Evolutionary conservation across 2,888 invertebrate genomes (phyloP), one percentile per base, ranked within the genome.

Genomic region (Amblyjoppa proteus): DNA sequence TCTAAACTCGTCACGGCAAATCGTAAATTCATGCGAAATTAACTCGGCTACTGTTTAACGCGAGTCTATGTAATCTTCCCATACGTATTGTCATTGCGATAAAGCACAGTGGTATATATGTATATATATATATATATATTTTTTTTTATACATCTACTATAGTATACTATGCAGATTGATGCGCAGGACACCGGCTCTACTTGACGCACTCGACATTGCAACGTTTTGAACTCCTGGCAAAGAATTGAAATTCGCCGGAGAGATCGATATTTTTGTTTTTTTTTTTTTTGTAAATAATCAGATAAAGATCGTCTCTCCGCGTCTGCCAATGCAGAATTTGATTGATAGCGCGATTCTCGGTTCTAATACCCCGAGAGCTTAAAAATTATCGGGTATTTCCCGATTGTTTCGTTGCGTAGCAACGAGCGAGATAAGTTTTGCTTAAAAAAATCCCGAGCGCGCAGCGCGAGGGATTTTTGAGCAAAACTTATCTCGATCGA

Each of bases 61-160:
- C 38, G 51, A 77, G 25, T 56, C 77, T 68, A 64, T 31, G 41
- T 76, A 78, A 28, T 25, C 71, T 53, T 69, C 11, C 51, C 71
- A 61, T 83, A 85, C 51, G 81, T 88, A 89, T 89, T 88, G 88
- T 89, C 89, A 87, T 84, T 89, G 83, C 81, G 69, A 83, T 88
- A 89, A 89, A 88, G 89, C 88, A 88, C 87, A 86, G 73, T 83
- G 85, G 81, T 66, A 81, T 84, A 41, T 71, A 69, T 66, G 69
- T 75, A 34, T 25, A 73, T 71, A 16, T 38, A 31, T 76, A 20
- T 20, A 20, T 71, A 16, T 38, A 31, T 76, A 20, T 20, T 0
- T 20, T 31, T n/a, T 64, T 34, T 64, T n/a, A 64, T 64, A 64
- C 64, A 64, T 34, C 34, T 41, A 38, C 53, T 25, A 45, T 66